Evolutionary conservation across 2,113 vertebrate species (phyloP).

Genomic region (Perca schrenkii): DNA sequence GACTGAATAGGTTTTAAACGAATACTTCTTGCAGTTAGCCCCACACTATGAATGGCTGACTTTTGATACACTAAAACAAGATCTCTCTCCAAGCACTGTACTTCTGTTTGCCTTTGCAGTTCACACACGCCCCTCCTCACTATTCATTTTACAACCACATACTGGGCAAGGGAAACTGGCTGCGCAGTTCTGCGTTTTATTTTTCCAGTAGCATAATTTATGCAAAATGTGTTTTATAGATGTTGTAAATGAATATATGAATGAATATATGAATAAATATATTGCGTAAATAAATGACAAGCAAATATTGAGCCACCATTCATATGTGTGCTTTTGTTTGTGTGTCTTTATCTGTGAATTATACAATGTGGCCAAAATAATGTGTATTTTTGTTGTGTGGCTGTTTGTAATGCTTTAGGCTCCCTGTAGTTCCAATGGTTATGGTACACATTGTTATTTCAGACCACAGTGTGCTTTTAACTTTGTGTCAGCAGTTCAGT

Average conservation of each 20-base stretch:
- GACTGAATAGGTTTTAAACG: neutral
- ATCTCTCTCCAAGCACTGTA: conserved; percentile 34
- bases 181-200: conserved; percentile 51
- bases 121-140: conserved; percentile 27
- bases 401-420: neutral
- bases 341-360: neutral
- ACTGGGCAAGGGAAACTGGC: conserved; percentile 41
- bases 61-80: conserved; percentile 42
- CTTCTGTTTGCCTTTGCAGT: conserved; percentile 43
- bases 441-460: neutral
- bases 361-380: fast-evolving
- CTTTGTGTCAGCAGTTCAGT: neutral
- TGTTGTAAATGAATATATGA: conserved; percentile 80
- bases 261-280: conserved; percentile 80
- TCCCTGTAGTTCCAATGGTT: too few species aligned
- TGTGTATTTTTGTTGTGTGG: neutral
- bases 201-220: conserved; percentile 80
- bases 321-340: neutral
- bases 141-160: conserved; percentile 39
- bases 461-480: too few species aligned
- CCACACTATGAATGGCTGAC: conserved; percentile 3
- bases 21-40: neutral
- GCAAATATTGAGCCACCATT: conserved; percentile 49
- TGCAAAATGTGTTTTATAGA: conserved; percentile 82
- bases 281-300: conserved; percentile 81